A percentile compares a stretch with the other conserved stretches of the same genome.
These are phyloP conservation scores for Cephus pulcher DNA, from an alignment of 2,888 invertebrate genomes.

Conservation along the genomic window DNA sequence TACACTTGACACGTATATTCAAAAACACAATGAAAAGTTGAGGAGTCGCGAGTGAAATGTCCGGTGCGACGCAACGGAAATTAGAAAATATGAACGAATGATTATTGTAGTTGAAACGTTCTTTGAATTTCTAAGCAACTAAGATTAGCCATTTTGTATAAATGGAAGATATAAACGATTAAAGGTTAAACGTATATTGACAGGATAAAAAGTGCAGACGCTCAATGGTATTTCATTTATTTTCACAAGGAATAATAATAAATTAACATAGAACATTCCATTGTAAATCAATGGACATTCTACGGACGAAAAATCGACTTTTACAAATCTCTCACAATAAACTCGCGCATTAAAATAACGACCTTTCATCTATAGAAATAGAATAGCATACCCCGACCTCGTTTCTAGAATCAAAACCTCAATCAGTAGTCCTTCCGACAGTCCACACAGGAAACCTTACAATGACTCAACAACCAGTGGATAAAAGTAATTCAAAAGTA, in stretches of 20 bases:
- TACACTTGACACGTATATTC: neutral
- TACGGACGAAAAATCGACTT: neutral
- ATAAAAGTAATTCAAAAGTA: neutral
- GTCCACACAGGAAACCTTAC: neutral
- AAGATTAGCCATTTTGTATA: neutral
- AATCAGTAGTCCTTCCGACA: neutral
- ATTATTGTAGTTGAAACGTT: neutral
- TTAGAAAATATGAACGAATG: neutral
- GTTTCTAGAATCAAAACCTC: neutral
- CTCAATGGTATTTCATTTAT: neutral
- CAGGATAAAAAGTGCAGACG: neutral
- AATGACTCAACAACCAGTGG: neutral
- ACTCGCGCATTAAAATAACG: neutral
- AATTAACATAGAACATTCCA: neutral
- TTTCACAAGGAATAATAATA: neutral
- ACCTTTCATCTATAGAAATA: neutral
- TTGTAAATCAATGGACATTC: neutral
- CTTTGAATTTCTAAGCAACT: neutral
- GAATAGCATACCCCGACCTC: neutral
- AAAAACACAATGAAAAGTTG: neutral
- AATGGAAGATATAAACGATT: neutral
- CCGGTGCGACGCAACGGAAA: neutral
- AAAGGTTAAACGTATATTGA: neutral
- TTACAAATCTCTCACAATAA: neutral
- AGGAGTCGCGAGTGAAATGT: neutral